Evolutionary conservation across 2,113 vertebrate genomes (phyloP).

Genomic region (Macquaria ambigua): DNA sequence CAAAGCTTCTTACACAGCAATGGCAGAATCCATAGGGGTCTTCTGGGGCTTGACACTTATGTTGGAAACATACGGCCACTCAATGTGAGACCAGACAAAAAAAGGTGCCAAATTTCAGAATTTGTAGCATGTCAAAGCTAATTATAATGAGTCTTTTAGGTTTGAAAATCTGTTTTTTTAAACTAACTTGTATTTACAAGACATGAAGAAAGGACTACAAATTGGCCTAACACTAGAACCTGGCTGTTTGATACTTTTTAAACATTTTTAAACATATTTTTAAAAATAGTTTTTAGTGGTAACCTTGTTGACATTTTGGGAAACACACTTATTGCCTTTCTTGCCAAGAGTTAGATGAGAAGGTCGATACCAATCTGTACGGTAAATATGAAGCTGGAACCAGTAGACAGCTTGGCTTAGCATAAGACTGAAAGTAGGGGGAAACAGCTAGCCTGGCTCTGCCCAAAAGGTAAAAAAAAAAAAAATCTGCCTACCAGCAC

Average conservation of each 20-base stretch:
- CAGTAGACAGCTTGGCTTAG: too few relatives aligned
- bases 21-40: constrained; percentile 13
- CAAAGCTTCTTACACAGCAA: constrained; percentile 53
- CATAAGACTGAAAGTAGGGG: too few relatives aligned
- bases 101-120: constrained; percentile 8
- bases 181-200: not conserved
- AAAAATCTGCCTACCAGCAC: too few relatives aligned
- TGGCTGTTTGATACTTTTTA: not conserved
- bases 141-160: not conserved
- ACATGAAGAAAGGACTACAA: not conserved
- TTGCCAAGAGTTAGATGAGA: not conserved
- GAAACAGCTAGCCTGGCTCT: too few relatives aligned
- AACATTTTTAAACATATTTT: not conserved
- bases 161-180: not conserved
- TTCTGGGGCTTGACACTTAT: constrained; percentile 12
- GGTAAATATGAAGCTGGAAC: too few relatives aligned
- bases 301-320: not conserved
- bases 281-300: too few relatives aligned
- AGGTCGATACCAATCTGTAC: not conserved
- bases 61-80: constrained; percentile 24
- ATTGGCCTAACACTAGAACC: too few relatives aligned
- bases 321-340: too few relatives aligned
- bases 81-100: constrained; percentile 6
- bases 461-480: too few relatives aligned
- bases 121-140: not conserved